Conservation (phyloP, 2,797 vertebrate genomes). For the Knipowitschia caucasica region DNA sequence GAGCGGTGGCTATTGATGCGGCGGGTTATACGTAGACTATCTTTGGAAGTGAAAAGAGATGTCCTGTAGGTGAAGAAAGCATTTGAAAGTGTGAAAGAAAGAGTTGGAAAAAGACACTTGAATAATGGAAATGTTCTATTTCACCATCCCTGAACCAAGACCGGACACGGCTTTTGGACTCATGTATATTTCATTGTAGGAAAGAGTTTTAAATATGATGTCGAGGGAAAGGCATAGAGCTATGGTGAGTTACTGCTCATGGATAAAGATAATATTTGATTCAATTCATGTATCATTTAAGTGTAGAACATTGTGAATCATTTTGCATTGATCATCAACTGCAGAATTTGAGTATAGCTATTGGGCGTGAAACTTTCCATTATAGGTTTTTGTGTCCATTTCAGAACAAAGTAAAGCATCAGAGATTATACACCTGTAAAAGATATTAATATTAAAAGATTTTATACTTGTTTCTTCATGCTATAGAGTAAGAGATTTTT, state of each 20-base stretch:
- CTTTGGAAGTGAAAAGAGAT: conserved; percentile 23
- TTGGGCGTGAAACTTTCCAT: no score
- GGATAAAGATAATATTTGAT: conserved; percentile 9
- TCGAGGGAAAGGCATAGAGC: background rate
- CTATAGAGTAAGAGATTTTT: no score
- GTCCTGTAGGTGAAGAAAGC: conserved; percentile 17
- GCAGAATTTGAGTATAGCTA: background rate
- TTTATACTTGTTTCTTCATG: no score
- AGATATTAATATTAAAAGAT: no score
- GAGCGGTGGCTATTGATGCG: conserved; percentile 28
- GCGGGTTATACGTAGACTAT: conserved; percentile 20
- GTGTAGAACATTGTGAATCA: background rate
- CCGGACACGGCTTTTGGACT: background rate
- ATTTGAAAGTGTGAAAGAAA: conserved; percentile 9
- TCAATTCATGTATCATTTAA: background rate
- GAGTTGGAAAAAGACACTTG: background rate
- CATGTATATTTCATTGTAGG: conserved; percentile 7
- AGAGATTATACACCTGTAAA: no score
- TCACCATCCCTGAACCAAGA: background rate
- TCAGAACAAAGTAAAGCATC: no score
- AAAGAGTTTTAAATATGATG: background rate
- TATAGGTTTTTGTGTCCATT: no score
- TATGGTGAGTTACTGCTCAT: background rate
- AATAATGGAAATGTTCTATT: conserved; percentile 11
- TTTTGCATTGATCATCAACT: background rate